These are phyloP conservation scores for Cinclus cinclus DNA, from an alignment of 2,113 vertebrate genomes.

Conservation along the genomic window DNA sequence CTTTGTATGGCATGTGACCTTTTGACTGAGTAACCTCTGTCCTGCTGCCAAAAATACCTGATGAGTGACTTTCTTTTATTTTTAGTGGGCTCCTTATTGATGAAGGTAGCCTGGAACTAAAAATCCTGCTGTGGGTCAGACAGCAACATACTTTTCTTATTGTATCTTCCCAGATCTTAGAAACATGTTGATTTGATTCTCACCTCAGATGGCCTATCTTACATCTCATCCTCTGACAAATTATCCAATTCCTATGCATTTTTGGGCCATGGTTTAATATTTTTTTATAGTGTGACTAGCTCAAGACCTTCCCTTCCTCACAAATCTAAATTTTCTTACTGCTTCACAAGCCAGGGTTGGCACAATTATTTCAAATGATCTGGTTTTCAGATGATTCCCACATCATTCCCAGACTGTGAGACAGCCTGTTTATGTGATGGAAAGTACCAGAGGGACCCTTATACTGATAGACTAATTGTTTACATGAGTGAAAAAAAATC, in stretches of 20 bases:
- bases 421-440: slow-evolving; percentile 53
- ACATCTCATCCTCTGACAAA: neutral
- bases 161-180: neutral
- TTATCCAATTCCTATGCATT: neutral
- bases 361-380: slow-evolving; percentile 53
- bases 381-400: slow-evolving; percentile 63
- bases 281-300: neutral
- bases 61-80: neutral
- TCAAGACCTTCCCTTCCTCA: slow-evolving; percentile 1
- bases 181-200: slow-evolving; percentile 21
- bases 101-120: neutral
- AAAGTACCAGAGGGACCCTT: slow-evolving; percentile 50
- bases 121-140: neutral
- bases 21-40: neutral
- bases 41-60: neutral
- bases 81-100: neutral
- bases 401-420: slow-evolving; percentile 71
- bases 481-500: slow-evolving; percentile 10
- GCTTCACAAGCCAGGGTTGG: slow-evolving; percentile 37
- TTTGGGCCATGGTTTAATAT: slow-evolving; percentile 38
- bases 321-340: slow-evolving; percentile 32
- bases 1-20: neutral
- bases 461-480: slow-evolving; percentile 19
- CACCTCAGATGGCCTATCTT: slow-evolving; percentile 28
- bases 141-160: neutral